Conservation (phyloP, 2,113 vertebrate genomes). For the Bambusicola thoracicus region DNA sequence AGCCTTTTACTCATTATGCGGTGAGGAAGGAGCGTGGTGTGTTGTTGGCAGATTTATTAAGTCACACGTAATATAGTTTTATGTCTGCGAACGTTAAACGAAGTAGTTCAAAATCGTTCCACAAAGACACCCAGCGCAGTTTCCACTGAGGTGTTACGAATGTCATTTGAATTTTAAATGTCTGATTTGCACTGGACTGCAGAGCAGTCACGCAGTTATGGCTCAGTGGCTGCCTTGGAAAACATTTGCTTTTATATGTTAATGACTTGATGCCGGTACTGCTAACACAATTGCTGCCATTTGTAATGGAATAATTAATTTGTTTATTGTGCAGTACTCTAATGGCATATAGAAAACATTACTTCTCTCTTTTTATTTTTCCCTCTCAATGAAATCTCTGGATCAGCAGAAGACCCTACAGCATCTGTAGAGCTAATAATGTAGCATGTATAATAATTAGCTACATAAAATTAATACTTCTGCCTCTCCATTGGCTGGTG, state of each 20-base stretch:
- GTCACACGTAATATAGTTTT: neutral
- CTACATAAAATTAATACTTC: neutral
- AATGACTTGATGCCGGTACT: neutral
- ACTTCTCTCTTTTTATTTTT: neutral
- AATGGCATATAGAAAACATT: neutral
- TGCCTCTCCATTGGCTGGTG: neutral
- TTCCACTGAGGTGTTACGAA: neutral
- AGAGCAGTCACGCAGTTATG: neutral
- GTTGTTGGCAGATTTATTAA: conserved; percentile 46
- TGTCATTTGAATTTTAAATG: conserved; percentile 32
- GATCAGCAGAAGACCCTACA: neutral
- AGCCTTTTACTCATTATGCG: neutral
- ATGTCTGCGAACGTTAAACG: neutral
- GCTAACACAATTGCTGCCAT: neutral
- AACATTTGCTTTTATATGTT: neutral
- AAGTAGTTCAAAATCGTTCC: neutral
- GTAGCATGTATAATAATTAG: neutral
- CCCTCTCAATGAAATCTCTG: neutral
- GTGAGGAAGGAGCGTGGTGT: neutral
- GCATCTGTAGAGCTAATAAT: neutral
- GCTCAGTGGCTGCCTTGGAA: conserved; percentile 1
- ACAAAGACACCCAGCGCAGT: neutral
- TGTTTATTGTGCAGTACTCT: neutral
- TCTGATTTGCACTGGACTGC: neutral
- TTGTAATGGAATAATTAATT: neutral